Conservation (phyloP, 2,888 invertebrate species). For the Flexamia atlantica region DNA sequence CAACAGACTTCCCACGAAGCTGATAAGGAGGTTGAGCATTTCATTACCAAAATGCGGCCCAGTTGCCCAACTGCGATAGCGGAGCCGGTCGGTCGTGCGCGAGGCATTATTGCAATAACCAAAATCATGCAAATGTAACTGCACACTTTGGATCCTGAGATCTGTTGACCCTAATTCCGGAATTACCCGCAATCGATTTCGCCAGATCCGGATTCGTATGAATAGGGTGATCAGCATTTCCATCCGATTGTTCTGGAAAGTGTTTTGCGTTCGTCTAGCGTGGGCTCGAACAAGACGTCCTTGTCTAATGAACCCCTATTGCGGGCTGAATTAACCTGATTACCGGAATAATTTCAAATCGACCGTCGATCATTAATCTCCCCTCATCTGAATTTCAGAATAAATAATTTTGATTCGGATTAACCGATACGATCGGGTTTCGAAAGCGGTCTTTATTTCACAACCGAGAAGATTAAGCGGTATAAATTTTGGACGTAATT, state of each 20-base stretch:
- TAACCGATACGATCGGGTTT: not conserved
- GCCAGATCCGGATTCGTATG: constrained; percentile 12
- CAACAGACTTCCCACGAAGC: constrained; percentile 41
- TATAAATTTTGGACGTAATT: constrained; percentile 43
- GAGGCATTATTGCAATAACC: constrained; percentile 49
- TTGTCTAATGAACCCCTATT: not conserved
- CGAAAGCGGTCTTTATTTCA: constrained; percentile 4
- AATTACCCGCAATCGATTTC: constrained; percentile 12
- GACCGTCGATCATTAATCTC: not conserved
- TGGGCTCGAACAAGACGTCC: not conserved
- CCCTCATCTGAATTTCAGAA: not conserved
- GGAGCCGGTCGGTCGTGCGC: constrained; percentile 2
- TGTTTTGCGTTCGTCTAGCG: not conserved
- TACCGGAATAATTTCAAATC: not conserved
- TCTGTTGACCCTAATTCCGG: constrained; percentile 42
- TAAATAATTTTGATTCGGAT: not conserved
- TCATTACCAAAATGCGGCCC: constrained; percentile 45
- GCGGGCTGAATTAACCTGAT: not conserved
- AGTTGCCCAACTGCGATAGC: constrained; percentile 3
- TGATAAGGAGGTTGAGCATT: constrained; percentile 21
- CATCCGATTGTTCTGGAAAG: not conserved
- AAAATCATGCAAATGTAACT: constrained; percentile 55
- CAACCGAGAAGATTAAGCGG: constrained; percentile 29
- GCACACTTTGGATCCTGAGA: not conserved
- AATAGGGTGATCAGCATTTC: not conserved